Evolutionary conservation across 2,797 vertebrate genomes (phyloP).

Genomic region (Argentina silus): DNA sequence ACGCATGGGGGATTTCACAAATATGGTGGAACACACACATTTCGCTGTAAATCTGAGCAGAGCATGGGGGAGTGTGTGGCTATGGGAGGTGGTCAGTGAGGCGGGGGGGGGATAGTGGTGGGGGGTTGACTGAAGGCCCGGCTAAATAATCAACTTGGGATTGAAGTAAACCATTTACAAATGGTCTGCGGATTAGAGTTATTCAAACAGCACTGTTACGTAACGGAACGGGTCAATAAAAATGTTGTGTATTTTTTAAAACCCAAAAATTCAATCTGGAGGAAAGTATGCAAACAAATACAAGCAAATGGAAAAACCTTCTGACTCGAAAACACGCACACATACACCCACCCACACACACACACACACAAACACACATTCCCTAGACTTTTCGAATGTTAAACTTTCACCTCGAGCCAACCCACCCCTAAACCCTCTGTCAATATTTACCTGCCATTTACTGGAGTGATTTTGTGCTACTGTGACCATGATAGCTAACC

Average conservation of each 20-base stretch:
- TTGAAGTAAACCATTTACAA: conserved; percentile 56
- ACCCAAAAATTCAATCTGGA: conserved; percentile 26
- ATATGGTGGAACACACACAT: conserved; percentile 85
- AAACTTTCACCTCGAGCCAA: conserved; percentile 69
- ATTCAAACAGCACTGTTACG: not conserved
- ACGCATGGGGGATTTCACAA: conserved; percentile 88
- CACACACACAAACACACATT: conserved; percentile 32
- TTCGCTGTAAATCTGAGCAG: conserved; percentile 81
- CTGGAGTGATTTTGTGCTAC: conserved; percentile 69
- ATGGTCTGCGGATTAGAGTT: not conserved
- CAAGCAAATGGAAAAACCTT: conserved; percentile 19
- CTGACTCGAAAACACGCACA: not conserved
- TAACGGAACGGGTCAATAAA: not conserved
- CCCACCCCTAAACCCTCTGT: conserved; percentile 66
- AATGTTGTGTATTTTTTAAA: conserved; percentile 18
- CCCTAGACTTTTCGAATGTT: conserved; percentile 48
- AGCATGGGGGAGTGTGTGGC: conserved; percentile 60
- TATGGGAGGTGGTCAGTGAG: conserved; percentile 59
- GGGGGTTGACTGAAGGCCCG: conserved; percentile 61
- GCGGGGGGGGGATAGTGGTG: conserved; percentile 18
- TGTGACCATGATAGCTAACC: conserved; percentile 67
- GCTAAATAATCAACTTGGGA: conserved; percentile 68
- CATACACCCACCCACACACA: not conserved
- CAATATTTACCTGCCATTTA: conserved; percentile 77
- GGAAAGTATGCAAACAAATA: conserved; percentile 32